Evolutionary conservation across 2,888 invertebrate species (phyloP).

Genomic region (Bhutanitis thaidina): DNA sequence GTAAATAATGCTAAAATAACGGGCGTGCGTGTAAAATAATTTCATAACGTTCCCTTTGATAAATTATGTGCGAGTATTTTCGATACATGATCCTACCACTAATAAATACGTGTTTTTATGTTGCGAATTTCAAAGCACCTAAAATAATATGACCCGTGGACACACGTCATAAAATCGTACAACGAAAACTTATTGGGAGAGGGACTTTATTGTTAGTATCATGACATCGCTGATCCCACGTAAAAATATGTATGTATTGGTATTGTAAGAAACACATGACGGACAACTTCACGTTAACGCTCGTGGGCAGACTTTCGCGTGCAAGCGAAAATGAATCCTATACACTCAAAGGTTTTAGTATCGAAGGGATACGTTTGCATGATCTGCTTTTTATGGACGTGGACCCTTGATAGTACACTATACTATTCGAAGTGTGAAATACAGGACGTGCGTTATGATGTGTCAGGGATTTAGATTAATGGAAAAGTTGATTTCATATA

Average conservation of each 20-base stretch:
- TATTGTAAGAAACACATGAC: conserved; percentile 63
- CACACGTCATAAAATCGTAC: conserved; percentile 63
- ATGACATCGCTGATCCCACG: conserved; percentile 68
- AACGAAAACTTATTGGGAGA: conserved; percentile 64
- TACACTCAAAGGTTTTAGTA: conserved; percentile 2
- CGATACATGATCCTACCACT: background rate
- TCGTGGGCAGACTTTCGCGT: conserved; percentile 30
- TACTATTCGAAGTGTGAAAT: conserved; percentile 35
- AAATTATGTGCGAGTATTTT: background rate
- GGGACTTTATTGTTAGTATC: conserved; percentile 69
- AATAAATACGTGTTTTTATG: conserved; percentile 12
- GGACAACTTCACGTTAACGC: conserved; percentile 39
- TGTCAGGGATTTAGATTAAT: conserved; percentile 20
- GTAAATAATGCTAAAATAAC: too few species aligned
- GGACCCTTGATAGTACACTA: conserved; percentile 37
- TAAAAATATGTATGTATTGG: conserved; percentile 74
- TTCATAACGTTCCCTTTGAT: too few species aligned
- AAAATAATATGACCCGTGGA: conserved; percentile 34
- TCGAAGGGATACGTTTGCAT: conserved; percentile 34
- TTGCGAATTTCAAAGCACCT: conserved; percentile 7
- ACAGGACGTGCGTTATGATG: conserved; percentile 40
- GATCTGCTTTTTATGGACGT: conserved; percentile 47
- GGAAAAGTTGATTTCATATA: background rate
- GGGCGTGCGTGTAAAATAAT: too few species aligned
- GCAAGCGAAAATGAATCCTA: conserved; percentile 46